Conservation (phyloP, 2,113 vertebrate genomes). For the Pardalotus punctatus region DNA sequence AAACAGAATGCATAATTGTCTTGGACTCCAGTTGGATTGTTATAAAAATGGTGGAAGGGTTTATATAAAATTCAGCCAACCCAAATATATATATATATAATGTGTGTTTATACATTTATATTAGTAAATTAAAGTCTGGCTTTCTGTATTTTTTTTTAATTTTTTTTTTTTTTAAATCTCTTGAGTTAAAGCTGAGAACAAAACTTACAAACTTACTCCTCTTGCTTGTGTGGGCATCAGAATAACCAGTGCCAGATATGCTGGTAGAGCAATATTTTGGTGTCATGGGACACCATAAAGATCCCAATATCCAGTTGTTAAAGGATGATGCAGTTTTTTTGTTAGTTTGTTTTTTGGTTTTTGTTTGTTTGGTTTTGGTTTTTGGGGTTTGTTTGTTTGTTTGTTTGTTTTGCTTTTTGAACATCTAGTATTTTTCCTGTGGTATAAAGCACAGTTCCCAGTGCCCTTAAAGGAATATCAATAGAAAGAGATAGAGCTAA, state of each 20-base stretch:
- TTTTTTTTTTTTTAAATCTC: not conserved
- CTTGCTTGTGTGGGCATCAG: not conserved
- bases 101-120: not conserved
- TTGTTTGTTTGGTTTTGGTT: too few species aligned
- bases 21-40: not conserved
- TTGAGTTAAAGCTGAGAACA: not conserved
- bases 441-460: not conserved
- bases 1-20: not conserved
- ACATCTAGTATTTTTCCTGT: not conserved
- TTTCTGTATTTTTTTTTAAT: not conserved
- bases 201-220: not conserved
- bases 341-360: too few species aligned
- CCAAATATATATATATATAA: not conserved
- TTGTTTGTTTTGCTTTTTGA: not conserved
- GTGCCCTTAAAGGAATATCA: not conserved
- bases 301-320: not conserved
- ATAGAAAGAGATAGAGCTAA: not conserved
- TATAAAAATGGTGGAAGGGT: not conserved
- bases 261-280: not conserved
- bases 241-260: not conserved
- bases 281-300: not conserved
- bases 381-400: too few species aligned
- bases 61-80: not conserved
- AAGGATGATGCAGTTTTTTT: not conserved
- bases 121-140: not conserved